A percentile compares a stretch with the other conserved stretches of the same genome.
Evolutionary conservation across 2,113 vertebrate species (phyloP).

Genomic region (Synchiropus splendidus): DNA sequence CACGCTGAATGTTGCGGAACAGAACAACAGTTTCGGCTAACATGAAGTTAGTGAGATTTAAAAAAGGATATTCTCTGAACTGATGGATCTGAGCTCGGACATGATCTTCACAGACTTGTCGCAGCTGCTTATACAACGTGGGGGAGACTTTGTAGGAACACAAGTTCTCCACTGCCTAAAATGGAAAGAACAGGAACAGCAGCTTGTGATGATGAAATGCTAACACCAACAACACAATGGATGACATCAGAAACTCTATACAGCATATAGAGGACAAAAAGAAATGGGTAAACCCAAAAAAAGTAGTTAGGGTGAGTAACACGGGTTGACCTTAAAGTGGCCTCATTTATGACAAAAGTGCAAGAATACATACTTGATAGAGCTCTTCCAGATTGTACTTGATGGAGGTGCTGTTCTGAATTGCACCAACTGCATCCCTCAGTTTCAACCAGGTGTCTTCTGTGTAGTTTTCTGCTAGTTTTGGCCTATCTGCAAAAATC

Average conservation of each 20-base stretch:
- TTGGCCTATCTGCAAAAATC: conserved; percentile 80
- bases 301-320: no score
- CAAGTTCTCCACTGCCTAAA: conserved; percentile 94
- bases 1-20: no score
- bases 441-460: conserved; percentile 98
- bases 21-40: no score
- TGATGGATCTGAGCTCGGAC: conserved; percentile 96
- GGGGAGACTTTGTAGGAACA: conserved; percentile 99
- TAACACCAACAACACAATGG: no score
- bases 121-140: conserved; percentile 93
- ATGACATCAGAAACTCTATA: no score
- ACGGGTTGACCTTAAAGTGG: no score
- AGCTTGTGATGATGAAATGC: no score
- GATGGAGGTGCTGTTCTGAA: conserved; percentile 97
- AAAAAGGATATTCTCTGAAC: conserved; percentile 82
- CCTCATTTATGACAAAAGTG: neutral
- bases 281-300: no score
- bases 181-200: neutral
- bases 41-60: neutral
- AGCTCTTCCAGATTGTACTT: conserved; percentile 97
- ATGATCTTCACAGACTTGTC: conserved; percentile 96
- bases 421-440: conserved; percentile 92
- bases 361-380: conserved; percentile 81
- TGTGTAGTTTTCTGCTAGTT: conserved; percentile 95
- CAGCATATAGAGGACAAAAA: no score